These are phyloP conservation scores for Syndactyla subalaris DNA, from an alignment of 2,797 vertebrate species.

Conservation along the genomic window DNA sequence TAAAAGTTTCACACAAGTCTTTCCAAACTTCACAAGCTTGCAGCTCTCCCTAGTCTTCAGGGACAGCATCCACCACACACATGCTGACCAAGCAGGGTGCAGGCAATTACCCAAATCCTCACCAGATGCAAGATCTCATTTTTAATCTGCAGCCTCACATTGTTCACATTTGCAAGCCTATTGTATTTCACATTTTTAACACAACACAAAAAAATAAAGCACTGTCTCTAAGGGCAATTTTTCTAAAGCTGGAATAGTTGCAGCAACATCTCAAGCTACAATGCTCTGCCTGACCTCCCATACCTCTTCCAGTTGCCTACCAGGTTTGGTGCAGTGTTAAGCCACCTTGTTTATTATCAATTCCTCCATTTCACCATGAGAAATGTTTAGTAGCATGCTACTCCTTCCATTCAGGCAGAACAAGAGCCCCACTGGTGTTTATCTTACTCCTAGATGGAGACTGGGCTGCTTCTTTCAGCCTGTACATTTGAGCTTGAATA, in stretches of 20 bases:
- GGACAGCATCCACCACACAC: background rate
- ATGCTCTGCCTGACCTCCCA: background rate
- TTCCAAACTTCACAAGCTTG: background rate
- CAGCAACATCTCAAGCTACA: background rate
- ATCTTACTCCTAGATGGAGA: background rate
- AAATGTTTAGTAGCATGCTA: background rate
- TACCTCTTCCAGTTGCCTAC: background rate
- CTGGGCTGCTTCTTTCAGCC: background rate
- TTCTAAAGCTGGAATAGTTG: background rate
- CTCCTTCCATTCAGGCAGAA: background rate
- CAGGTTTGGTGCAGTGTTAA: background rate
- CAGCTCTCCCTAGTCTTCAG: background rate
- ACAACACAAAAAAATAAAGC: background rate
- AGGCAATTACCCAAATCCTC: slow-evolving; percentile 12
- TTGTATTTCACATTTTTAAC: background rate
- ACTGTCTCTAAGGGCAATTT: background rate
- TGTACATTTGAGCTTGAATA: background rate
- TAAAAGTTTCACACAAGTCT: background rate
- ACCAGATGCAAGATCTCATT: background rate
- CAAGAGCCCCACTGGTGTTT: background rate
- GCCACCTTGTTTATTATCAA: fast-evolving
- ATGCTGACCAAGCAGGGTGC: background rate
- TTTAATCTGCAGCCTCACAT: background rate
- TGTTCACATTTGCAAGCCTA: background rate
- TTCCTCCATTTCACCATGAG: background rate